Conservation (phyloP, 2,888 invertebrate species). For the Rhogogaster chlorosoma region DNA sequence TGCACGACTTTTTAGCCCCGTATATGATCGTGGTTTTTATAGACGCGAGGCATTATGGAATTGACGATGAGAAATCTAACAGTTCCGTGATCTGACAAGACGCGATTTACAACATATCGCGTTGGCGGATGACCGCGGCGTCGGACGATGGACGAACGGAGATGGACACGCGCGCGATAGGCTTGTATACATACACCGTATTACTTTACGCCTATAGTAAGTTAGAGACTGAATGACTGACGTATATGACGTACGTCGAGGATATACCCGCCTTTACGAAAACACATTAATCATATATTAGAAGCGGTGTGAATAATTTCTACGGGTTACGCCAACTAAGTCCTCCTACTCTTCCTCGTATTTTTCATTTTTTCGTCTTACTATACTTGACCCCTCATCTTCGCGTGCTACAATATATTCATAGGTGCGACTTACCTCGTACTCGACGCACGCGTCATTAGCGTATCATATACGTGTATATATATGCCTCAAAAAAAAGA, state of each 20-base stretch:
- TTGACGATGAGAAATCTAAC: constrained; percentile 40
- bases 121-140: neutral
- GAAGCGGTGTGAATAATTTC: constrained; percentile 38
- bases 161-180: neutral
- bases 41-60: neutral
- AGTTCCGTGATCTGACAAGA: constrained; percentile 47
- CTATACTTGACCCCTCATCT: neutral
- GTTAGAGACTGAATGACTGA: constrained; percentile 8
- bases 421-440: neutral
- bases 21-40: neutral
- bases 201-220: neutral
- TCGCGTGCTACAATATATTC: neutral
- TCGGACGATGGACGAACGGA: neutral
- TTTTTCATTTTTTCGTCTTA: neutral
- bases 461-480: neutral
- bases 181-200: neutral
- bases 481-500: neutral
- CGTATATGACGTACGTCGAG: neutral
- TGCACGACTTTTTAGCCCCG: neutral
- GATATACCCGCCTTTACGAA: neutral
- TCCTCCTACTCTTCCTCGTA: neutral
- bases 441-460: constrained; percentile 24
- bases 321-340: constrained; percentile 5
- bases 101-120: constrained; percentile 37
- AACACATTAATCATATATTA: constrained; percentile 34